Conservation (phyloP, 2,888 invertebrate species). For the Pheosia tremula region DNA sequence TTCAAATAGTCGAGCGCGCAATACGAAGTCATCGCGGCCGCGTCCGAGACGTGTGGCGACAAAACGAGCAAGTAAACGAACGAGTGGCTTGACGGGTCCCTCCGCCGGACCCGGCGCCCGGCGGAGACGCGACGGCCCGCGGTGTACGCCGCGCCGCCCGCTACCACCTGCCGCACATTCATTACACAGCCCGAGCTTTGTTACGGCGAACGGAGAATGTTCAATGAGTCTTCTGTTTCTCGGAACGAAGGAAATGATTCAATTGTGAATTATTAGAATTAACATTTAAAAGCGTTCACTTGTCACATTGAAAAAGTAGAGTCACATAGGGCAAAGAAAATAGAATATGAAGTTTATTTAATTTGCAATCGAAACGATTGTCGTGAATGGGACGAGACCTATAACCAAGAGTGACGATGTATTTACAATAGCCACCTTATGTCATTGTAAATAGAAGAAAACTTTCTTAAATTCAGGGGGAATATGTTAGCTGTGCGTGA, state of each 20-base stretch:
- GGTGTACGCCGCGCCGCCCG: not conserved
- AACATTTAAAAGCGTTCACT: not conserved
- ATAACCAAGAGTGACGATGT: no score
- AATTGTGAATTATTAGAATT: not conserved
- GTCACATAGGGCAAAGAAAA: no score
- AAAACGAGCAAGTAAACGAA: conserved; percentile 1
- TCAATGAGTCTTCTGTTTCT: not conserved
- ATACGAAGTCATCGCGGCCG: not conserved
- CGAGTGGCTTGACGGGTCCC: conserved; percentile 1
- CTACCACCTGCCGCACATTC: not conserved
- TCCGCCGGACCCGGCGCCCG: not conserved
- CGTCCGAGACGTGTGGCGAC: not conserved
- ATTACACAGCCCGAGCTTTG: not conserved
- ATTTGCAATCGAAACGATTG: no score
- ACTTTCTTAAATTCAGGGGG: no score
- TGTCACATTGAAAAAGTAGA: not conserved
- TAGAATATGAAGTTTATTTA: no score
- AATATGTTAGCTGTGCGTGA: no score
- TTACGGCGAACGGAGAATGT: not conserved
- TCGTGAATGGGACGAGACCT: no score
- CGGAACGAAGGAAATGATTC: not conserved
- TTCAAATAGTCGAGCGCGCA: not conserved
- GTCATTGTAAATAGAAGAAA: no score
- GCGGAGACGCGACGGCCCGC: no score
- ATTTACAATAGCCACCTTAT: no score